Base-by-base conservation (phyloP, 2,888 invertebrate genomes). In the Carcina quercana region DNA sequence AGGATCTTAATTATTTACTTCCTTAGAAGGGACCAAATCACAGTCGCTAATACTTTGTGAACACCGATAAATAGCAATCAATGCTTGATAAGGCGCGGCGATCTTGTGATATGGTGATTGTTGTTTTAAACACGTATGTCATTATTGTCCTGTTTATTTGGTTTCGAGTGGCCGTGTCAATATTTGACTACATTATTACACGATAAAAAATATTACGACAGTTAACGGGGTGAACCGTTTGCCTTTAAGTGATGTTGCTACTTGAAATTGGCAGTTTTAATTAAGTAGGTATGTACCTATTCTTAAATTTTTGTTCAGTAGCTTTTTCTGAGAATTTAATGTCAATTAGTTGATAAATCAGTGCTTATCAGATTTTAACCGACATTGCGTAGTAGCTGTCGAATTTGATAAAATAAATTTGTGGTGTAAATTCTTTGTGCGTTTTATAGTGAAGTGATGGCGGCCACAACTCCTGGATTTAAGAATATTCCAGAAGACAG, bases 401-500 rank as follows among this genome's bases (percentile, higher is more conserved):
- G n/a, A n/a, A n/a, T n/a, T n/a, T n/a, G n/a, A n/a, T n/a, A n/a
- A n/a, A n/a, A n/a, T n/a, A n/a, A n/a, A n/a, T n/a, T n/a, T n/a
- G n/a, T n/a, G n/a, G n/a, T n/a, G n/a, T n/a, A n/a, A n/a, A n/a
- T n/a, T n/a, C n/a, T n/a, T n/a, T n/a, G 8, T 7, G 2, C 12
- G 24, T 11, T 24, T 4, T 11, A 8, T 13, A 25, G 12, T 25
- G 11, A 25, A 25, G 12, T 10, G 20, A 79, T 79, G 79, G 64
- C 67, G 35, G 47, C 64, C 20, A 51, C 54, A 34, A 61, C 65
- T 30, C 45, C 65, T 22, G 72, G 68, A 8, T 68, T 69, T 21
- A 65, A 57, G 35, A 61, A 55, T n/a, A 30, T 67, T 15, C 45
- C 47, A 21, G 70, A 72, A 14, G 79, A 76, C 20, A 67, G 60